Percentiles rank a stretch among this genome's conserved stretches.
These are phyloP conservation scores for Chironomus tepperi DNA, from an alignment of 1,140 invertebrate genomes.

Conservation along the genomic window DNA sequence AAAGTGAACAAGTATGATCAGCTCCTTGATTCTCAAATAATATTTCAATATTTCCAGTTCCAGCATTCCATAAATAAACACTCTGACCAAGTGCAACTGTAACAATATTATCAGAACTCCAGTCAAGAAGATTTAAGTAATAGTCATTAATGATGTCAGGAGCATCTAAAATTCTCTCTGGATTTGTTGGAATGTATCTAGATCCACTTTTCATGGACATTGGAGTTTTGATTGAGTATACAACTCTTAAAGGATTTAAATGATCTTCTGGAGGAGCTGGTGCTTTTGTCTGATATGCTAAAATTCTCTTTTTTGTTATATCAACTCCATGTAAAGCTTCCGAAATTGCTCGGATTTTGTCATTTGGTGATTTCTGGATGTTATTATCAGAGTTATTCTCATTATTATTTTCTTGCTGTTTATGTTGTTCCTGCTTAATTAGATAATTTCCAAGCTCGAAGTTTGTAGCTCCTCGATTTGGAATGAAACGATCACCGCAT, in stretches of 20 bases:
- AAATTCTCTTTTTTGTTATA: conserved; percentile 44
- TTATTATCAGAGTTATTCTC: conserved; percentile 43
- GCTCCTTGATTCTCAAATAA: conserved; percentile 70
- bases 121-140: conserved; percentile 94
- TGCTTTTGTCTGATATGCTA: conserved; percentile 71
- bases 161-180: conserved; percentile 92
- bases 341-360: conserved; percentile 57
- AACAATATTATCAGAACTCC: conserved; percentile 87
- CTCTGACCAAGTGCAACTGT: conserved; percentile 80
- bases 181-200: conserved; percentile 83
- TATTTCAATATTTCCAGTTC: conserved; percentile 75
- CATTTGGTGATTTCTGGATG: background rate
- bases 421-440: conserved; percentile 44
- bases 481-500: conserved; percentile 86
- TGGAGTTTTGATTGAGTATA: conserved; percentile 81
- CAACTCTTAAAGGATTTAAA: conserved; percentile 78
- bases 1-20: conserved; percentile 78
- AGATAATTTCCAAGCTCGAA: conserved; percentile 83
- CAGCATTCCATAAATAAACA: conserved; percentile 95
- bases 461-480: conserved; percentile 76
- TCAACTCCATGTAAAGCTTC: conserved; percentile 65
- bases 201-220: conserved; percentile 62
- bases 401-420: conserved; percentile 45
- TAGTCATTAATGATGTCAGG: conserved; percentile 96
- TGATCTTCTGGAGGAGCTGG: conserved; percentile 79